phyloP scores from a whole-genome alignment of 2,888 invertebrate species.

The Cheilosia pagana region DNA sequence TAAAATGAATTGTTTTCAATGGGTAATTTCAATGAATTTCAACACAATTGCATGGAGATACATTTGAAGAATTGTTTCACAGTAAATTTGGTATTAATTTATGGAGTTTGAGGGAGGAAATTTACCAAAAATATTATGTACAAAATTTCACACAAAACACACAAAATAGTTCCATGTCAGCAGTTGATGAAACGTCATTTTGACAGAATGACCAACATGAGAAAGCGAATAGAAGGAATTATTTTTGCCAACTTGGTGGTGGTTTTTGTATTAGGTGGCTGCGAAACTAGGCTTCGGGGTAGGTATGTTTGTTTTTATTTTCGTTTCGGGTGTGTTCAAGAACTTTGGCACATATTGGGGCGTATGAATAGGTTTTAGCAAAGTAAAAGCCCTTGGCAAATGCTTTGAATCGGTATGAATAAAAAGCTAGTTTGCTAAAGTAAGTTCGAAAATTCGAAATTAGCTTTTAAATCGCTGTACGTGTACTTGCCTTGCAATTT shows the following conservation, averaged over 20 bases:
- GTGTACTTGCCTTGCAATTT: no score
- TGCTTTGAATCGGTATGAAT: no score
- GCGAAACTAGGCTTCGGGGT: neutral
- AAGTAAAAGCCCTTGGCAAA: no score
- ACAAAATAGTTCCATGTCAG: constrained; percentile 80
- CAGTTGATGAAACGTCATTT: constrained; percentile 75
- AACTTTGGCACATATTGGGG: no score
- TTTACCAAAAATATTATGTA: constrained; percentile 78
- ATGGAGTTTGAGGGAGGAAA: constrained; percentile 8
- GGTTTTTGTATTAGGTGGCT: constrained; percentile 11
- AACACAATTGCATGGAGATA: neutral
- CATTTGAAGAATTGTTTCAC: neutral
- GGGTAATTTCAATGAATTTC: constrained; percentile 9
- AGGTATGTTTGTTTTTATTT: neutral
- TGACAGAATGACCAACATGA: constrained; percentile 62
- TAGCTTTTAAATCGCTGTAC: no score
- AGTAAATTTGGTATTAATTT: neutral
- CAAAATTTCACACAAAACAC: constrained; percentile 77
- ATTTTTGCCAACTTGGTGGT: constrained; percentile 42
- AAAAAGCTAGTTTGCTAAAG: no score
- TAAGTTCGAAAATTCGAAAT: no score
- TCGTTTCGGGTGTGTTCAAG: no score
- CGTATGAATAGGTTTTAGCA: no score
- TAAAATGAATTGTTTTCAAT: neutral
- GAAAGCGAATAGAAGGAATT: constrained; percentile 25